A percentile compares a stretch with the other conserved stretches of the same genome.
Conservation (phyloP, 2,113 vertebrate species). For the Clinocottus analis region DNA sequence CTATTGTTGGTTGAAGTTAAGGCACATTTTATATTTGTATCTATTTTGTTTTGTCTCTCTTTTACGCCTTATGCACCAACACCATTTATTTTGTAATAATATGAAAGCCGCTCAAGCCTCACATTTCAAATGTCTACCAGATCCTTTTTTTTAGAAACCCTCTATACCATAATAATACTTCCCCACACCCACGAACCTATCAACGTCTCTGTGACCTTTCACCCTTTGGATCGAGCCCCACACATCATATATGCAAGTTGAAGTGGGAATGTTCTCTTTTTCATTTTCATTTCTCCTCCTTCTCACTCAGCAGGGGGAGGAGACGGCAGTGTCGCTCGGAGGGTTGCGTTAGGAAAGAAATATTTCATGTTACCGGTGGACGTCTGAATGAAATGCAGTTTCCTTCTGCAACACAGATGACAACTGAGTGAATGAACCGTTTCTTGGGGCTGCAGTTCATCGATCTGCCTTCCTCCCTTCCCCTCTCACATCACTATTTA, state of each 20-base stretch:
- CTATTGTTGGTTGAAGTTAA: not conserved
- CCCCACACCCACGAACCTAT: slow-evolving; percentile 42
- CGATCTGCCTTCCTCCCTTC: not conserved
- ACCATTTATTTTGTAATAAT: slow-evolving; percentile 3
- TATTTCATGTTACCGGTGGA: slow-evolving; percentile 33
- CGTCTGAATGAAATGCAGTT: slow-evolving; percentile 55
- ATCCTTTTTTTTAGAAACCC: not conserved
- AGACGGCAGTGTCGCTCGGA: slow-evolving; percentile 12
- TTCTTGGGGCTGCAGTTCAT: not conserved
- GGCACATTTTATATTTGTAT: not conserved
- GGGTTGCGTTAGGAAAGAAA: slow-evolving; percentile 9
- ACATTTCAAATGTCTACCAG: not conserved
- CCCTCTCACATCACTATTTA: slow-evolving; percentile 5
- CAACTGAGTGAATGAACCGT: not conserved
- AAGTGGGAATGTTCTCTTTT: slow-evolving; percentile 39
- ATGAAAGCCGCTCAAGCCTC: not conserved
- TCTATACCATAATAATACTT: not conserved
- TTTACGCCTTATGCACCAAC: not conserved
- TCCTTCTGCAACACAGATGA: slow-evolving; percentile 19
- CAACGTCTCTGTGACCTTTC: slow-evolving; percentile 56
- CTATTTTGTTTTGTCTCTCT: not conserved
- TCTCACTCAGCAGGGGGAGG: slow-evolving; percentile 38
- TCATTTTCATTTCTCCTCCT: slow-evolving; percentile 44
- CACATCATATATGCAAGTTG: slow-evolving; percentile 9
- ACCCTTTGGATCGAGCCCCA: slow-evolving; percentile 11